A percentile compares a stretch with the other conserved stretches of the same genome.
Evolutionary conservation across 2,113 vertebrate species (phyloP).

Genomic region (Ranitomeya imitator): DNA sequence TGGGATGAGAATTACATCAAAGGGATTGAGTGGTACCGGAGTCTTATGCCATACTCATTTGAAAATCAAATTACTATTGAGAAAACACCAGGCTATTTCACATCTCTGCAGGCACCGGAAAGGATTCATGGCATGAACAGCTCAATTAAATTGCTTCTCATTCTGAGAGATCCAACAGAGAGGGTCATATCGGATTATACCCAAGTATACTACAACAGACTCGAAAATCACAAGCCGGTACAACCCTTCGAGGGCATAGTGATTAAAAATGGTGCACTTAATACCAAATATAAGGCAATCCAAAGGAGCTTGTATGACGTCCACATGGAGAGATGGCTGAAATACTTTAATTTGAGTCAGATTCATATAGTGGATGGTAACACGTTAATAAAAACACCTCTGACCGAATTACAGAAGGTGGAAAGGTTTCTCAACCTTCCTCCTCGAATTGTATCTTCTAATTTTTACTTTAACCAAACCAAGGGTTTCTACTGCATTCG

Average conservation of each 20-base stretch:
- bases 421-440: slow-evolving; percentile 87
- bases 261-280: slow-evolving; percentile 86
- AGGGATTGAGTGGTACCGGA: slow-evolving; percentile 89
- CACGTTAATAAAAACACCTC: slow-evolving; percentile 85
- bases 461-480: slow-evolving; percentile 96
- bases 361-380: slow-evolving; percentile 92
- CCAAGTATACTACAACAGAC: slow-evolving; percentile 91
- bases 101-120: slow-evolving; percentile 83
- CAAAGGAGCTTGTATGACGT: slow-evolving; percentile 90
- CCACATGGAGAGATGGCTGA: slow-evolving; percentile 91
- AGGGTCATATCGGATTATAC: slow-evolving; percentile 93
- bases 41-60: slow-evolving; percentile 89
- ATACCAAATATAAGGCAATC: slow-evolving; percentile 90
- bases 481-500: slow-evolving; percentile 94
- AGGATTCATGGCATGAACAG: slow-evolving; percentile 90
- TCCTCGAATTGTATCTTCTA: slow-evolving; percentile 84
- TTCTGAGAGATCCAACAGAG: slow-evolving; percentile 88
- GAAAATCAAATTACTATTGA: slow-evolving; percentile 91
- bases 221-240: slow-evolving; percentile 91
- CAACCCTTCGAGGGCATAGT: slow-evolving; percentile 91
- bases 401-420: slow-evolving; percentile 88
- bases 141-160: slow-evolving; percentile 88
- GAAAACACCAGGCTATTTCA: slow-evolving; percentile 94
- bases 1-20: slow-evolving; percentile 92
- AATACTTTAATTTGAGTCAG: slow-evolving; percentile 85